Percentiles rank a stretch among this genome's conserved stretches.
Conservation (phyloP, 2,797 vertebrate genomes). For the Anas flavirostris region DNA sequence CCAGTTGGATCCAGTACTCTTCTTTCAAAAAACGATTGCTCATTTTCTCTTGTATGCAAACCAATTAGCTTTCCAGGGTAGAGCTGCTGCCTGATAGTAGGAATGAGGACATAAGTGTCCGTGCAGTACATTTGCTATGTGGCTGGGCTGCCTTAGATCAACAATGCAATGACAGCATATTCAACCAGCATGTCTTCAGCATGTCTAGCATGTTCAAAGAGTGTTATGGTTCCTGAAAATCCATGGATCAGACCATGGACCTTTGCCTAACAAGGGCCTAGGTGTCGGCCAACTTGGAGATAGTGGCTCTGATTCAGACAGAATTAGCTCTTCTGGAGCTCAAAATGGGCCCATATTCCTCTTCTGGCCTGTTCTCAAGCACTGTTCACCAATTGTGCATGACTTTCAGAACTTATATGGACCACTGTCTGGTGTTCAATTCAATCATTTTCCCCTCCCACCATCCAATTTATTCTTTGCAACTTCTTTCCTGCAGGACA, state of each 20-base stretch:
- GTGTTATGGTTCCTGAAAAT: neutral
- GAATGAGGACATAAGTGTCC: neutral
- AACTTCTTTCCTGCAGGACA: neutral
- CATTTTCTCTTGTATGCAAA: neutral
- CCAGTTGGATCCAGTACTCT: neutral
- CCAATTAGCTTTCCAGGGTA: neutral
- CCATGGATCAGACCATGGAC: neutral
- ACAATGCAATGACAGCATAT: too few species aligned
- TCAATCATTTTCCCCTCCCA: neutral
- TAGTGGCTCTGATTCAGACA: neutral
- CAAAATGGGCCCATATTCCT: neutral
- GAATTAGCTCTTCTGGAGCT: neutral
- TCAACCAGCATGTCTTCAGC: neutral
- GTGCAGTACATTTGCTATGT: rapidly evolving
- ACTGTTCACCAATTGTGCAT: neutral
- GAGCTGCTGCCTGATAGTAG: neutral
- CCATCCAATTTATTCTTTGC: neutral
- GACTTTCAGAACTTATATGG: neutral
- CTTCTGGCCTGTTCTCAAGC: neutral
- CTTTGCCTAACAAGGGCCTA: neutral
- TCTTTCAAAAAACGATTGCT: neutral
- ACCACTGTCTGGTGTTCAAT: neutral
- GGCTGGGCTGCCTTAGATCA: neutral
- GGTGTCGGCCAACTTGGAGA: neutral
- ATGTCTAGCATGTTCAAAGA: rapidly evolving